Evolutionary conservation across 2,888 invertebrate genomes (phyloP).

Genomic region (Tetrapedia diversipes): DNA sequence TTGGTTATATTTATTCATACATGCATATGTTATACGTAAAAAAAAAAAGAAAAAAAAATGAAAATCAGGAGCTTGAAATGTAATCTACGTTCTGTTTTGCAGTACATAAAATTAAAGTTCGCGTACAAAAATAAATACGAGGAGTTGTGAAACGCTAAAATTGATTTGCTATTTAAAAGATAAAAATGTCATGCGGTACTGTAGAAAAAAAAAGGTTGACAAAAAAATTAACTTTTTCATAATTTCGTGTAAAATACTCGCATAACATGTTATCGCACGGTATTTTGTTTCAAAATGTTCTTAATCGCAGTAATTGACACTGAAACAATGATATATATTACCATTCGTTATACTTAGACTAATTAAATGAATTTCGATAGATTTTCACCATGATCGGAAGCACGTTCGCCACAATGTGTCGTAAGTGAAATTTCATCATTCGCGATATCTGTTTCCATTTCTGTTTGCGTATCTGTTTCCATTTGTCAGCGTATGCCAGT

Average conservation of each 20-base stretch:
- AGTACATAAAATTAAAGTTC: background rate
- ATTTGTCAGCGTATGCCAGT: background rate
- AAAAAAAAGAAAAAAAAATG: background rate
- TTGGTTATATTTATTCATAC: too few species aligned
- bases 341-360: background rate
- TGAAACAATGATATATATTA: background rate
- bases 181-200: background rate
- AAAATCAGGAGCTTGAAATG: background rate
- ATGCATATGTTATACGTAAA: too few species aligned
- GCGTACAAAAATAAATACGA: background rate
- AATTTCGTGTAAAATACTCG: too few species aligned
- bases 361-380: background rate
- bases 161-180: background rate
- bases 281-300: background rate
- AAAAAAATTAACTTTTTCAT: too few species aligned
- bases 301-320: background rate
- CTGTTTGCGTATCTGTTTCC: background rate
- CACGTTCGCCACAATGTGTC: background rate
- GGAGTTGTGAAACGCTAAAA: background rate
- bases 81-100: background rate
- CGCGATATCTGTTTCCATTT: conserved; percentile 9
- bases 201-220: background rate
- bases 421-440: conserved; percentile 21
- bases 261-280: conserved; percentile 3
- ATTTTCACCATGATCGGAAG: background rate